Conservation (phyloP, 1,140 invertebrate genomes). For the Nasonia longicornis region DNA sequence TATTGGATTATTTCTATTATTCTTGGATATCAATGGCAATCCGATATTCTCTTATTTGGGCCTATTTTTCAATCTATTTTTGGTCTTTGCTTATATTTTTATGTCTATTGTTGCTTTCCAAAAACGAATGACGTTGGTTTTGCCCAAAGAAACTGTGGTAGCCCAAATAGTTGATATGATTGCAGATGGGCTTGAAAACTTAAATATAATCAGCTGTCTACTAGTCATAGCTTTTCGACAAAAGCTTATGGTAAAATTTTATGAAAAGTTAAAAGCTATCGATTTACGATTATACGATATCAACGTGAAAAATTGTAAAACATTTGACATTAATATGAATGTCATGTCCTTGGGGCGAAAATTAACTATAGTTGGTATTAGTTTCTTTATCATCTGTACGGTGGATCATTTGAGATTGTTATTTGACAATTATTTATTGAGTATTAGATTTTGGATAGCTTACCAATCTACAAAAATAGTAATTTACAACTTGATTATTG, state of each 20-base stretch:
- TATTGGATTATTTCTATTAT: conserved; percentile 33
- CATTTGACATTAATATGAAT: not conserved
- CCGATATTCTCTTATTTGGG: conserved; percentile 6
- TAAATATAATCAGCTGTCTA: not conserved
- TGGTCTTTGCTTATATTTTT: not conserved
- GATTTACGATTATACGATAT: not conserved
- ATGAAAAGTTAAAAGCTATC: not conserved
- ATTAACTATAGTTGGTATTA: conserved; percentile 8
- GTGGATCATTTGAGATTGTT: conserved; percentile 8
- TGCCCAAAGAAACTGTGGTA: conserved; percentile 20
- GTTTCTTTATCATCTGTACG: not conserved
- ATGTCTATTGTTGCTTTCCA: not conserved
- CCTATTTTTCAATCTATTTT: not conserved
- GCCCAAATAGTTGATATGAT: conserved; percentile 13
- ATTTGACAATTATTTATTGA: not conserved
- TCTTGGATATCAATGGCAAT: not conserved
- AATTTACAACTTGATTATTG: not conserved
- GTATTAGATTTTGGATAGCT: not conserved
- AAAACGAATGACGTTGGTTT: not conserved
- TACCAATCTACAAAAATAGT: not conserved
- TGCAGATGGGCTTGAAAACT: not conserved
- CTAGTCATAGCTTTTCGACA: conserved; percentile 17
- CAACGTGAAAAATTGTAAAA: not conserved
- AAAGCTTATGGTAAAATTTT: not conserved
- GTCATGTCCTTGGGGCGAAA: not conserved